Conservation (phyloP, 1,140 invertebrate genomes). For the Laupala kohalensis region DNA sequence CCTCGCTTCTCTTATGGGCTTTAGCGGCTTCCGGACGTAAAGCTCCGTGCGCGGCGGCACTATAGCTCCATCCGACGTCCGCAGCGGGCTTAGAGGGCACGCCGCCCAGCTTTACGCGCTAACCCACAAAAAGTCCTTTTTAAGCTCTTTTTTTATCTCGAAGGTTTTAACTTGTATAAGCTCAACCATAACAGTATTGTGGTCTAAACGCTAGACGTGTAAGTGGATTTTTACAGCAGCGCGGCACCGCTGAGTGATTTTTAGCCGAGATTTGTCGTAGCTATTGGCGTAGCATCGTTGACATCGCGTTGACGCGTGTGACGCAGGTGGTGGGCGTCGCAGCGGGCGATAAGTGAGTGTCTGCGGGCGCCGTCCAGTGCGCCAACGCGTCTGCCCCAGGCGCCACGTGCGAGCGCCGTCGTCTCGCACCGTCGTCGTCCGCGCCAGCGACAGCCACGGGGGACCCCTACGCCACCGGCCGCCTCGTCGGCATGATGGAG, state of each 20-base stretch:
- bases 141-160: neutral
- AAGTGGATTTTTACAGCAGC: neutral
- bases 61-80: neutral
- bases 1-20: neutral
- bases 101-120: neutral
- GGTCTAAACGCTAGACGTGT: neutral
- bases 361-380: too few relatives aligned
- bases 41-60: neutral
- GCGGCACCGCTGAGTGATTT: neutral
- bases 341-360: too few relatives aligned
- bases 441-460: neutral
- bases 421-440: neutral
- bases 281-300: neutral
- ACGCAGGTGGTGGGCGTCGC: too few relatives aligned
- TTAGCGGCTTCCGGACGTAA: neutral
- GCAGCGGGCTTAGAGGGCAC: neutral
- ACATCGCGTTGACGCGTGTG: too few relatives aligned
- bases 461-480: neutral
- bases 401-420: too few relatives aligned
- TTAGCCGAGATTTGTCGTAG: neutral
- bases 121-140: neutral
- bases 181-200: neutral
- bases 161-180: neutral
- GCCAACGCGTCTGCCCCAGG: too few relatives aligned
- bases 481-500: conserved; percentile 8